phyloP scores from a whole-genome alignment of 2,797 vertebrate species.

The Microctenopoma stevenorrisi region DNA sequence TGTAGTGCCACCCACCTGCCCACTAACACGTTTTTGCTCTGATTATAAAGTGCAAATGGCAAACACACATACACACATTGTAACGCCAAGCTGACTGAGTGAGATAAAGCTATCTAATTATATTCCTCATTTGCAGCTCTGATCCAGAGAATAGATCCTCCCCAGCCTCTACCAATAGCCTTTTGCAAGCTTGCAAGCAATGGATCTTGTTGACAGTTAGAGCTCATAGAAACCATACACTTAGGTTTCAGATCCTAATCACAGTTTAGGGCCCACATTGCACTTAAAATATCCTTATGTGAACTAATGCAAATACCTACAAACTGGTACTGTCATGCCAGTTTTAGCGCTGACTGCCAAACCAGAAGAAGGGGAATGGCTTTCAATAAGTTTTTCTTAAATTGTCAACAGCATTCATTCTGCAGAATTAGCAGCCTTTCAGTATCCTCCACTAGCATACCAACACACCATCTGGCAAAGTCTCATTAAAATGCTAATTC shows the following conservation, averaged over 20 bases:
- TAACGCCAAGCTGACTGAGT: slow-evolving; percentile 64
- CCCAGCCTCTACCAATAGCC: slow-evolving; percentile 50
- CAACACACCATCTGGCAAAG: slow-evolving; percentile 84
- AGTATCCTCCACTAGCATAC: slow-evolving; percentile 75
- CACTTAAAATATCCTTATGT: slow-evolving; percentile 11
- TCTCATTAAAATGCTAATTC: slow-evolving; percentile 90
- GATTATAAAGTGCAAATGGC: slow-evolving; percentile 50
- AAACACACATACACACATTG: slow-evolving; percentile 29
- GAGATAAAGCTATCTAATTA: slow-evolving; percentile 84
- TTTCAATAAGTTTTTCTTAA: slow-evolving; percentile 33
- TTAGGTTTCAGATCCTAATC: slow-evolving; percentile 40
- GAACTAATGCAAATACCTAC: slow-evolving; percentile 6
- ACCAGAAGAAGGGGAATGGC: slow-evolving; percentile 32
- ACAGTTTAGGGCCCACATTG: slow-evolving; percentile 4
- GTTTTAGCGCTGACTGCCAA: slow-evolving; percentile 20
- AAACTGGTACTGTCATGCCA: slow-evolving; percentile 13
- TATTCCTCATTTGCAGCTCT: slow-evolving; percentile 82
- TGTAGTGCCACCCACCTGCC: slow-evolving; percentile 64
- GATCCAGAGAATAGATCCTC: slow-evolving; percentile 79
- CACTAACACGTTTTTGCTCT: slow-evolving; percentile 53
- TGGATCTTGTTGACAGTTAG: slow-evolving; percentile 64
- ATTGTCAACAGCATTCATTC: slow-evolving; percentile 45
- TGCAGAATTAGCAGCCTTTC: slow-evolving; percentile 60
- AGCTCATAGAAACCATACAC: slow-evolving; percentile 43
- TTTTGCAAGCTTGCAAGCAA: slow-evolving; percentile 51